These are phyloP conservation scores for Laspeyria flexula DNA, from an alignment of 2,888 invertebrate genomes.

Conservation along the genomic window DNA sequence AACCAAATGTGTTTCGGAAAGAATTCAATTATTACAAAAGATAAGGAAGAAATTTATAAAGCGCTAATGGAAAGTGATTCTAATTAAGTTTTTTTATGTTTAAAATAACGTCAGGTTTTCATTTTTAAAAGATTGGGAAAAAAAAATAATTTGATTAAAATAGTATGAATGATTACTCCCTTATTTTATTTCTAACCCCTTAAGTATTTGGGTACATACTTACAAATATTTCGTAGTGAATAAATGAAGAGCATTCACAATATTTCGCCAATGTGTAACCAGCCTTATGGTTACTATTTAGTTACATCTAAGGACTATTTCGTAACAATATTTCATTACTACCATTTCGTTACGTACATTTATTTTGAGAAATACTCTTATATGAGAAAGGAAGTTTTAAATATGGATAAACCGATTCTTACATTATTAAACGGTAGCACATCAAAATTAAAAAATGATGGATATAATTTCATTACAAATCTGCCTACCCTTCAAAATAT, in stretches of 20 bases:
- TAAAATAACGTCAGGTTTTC: conserved; percentile 8
- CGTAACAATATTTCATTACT: conserved; percentile 6
- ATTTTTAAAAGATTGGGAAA: conserved; percentile 4
- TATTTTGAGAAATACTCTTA: too few relatives aligned
- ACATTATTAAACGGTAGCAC: too few relatives aligned
- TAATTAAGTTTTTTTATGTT: conserved; percentile 5
- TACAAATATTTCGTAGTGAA: conserved; percentile 10
- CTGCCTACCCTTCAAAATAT: too few relatives aligned
- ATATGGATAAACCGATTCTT: too few relatives aligned
- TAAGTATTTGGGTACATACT: conserved; percentile 8
- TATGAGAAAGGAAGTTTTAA: too few relatives aligned
- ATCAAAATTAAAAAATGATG: too few relatives aligned
- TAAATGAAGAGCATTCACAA: conserved; percentile 1
- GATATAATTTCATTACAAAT: too few relatives aligned
- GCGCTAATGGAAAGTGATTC: conserved; percentile 12
- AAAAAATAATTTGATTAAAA: conserved; percentile 8
- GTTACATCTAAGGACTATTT: conserved; percentile 20
- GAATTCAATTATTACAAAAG: conserved; percentile 9
- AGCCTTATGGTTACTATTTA: conserved; percentile 13
- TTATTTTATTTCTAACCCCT: conserved; percentile 10
- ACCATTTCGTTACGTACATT: conserved; percentile 4
- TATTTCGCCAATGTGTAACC: conserved; percentile 6
- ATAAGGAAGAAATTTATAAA: conserved; percentile 12
- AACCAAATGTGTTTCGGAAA: conserved; percentile 10
- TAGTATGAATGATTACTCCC: conserved; percentile 11